These are phyloP conservation scores for Ostrea denselamellosa DNA, from an alignment of 1,140 invertebrate species.

Conservation along the genomic window DNA sequence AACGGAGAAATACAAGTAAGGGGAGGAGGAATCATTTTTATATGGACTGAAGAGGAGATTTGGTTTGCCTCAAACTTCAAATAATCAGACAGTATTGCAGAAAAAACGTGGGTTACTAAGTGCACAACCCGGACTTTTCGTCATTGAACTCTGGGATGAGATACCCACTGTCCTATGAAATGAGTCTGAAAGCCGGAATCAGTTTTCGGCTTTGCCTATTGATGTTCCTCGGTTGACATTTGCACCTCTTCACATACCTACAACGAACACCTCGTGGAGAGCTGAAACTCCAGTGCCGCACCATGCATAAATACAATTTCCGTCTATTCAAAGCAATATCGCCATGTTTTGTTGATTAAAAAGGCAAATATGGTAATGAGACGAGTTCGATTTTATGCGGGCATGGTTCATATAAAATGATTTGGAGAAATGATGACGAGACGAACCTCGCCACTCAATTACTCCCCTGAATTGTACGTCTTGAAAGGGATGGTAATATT, in stretches of 20 bases:
- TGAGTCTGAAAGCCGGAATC: not conserved
- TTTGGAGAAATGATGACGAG: slow-evolving; percentile 29
- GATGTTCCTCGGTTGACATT: slow-evolving; percentile 46
- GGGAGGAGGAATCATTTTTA: not conserved
- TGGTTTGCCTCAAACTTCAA: too few species aligned
- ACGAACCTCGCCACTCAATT: slow-evolving; percentile 23
- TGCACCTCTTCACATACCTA: slow-evolving; percentile 46
- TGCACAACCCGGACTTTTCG: not conserved
- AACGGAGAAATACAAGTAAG: not conserved
- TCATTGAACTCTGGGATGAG: not conserved
- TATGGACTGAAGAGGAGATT: too few species aligned
- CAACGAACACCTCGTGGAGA: slow-evolving; percentile 22
- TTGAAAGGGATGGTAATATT: slow-evolving; percentile 43
- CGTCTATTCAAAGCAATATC: slow-evolving; percentile 26
- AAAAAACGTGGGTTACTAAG: not conserved
- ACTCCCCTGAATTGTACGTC: slow-evolving; percentile 30
- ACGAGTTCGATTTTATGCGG: slow-evolving; percentile 40
- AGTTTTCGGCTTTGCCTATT: slow-evolving; percentile 9
- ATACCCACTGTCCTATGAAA: slow-evolving; percentile 14
- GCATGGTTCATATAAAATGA: slow-evolving; percentile 42
- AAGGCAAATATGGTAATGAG: slow-evolving; percentile 40
- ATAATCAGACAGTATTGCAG: too few species aligned
- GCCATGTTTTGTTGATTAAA: slow-evolving; percentile 41
- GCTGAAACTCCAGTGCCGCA: slow-evolving; percentile 47
- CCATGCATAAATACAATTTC: slow-evolving; percentile 26